Conservation (phyloP, 2,113 vertebrate species). For the Leptodactylus fuscus region DNA sequence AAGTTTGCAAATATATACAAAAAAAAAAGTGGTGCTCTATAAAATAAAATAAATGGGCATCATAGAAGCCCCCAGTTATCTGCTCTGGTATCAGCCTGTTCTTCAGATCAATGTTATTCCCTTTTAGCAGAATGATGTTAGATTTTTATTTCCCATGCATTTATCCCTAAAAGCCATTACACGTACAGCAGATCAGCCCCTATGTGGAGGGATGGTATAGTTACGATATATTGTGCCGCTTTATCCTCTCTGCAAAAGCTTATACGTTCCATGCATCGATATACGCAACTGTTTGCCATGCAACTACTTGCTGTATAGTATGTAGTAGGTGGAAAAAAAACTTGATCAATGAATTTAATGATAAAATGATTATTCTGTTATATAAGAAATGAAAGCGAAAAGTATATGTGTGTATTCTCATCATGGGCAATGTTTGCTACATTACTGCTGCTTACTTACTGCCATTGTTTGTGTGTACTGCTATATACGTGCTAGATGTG, state of each 20-base stretch:
- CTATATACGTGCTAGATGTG: constrained; percentile 53
- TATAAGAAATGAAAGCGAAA: background rate
- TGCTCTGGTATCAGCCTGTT: too few relatives aligned
- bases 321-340: background rate
- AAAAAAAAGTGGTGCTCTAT: too few relatives aligned
- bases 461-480: constrained; percentile 72
- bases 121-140: too few relatives aligned
- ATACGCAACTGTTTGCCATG: background rate
- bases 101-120: background rate
- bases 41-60: too few relatives aligned
- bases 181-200: constrained; percentile 35
- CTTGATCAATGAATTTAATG: background rate
- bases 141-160: background rate
- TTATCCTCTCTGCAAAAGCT: background rate
- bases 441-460: constrained; percentile 76
- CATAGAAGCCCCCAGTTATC: too few relatives aligned
- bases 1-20: too few relatives aligned
- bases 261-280: background rate
- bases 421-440: constrained; percentile 65
- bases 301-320: constrained; percentile 10
- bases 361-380: constrained; percentile 8
- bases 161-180: constrained; percentile 2
- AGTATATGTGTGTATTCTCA: background rate
- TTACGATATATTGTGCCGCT: background rate
- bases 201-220: background rate